Base-by-base conservation (phyloP, 2,113 vertebrate species). In the Merops nubicus region DNA sequence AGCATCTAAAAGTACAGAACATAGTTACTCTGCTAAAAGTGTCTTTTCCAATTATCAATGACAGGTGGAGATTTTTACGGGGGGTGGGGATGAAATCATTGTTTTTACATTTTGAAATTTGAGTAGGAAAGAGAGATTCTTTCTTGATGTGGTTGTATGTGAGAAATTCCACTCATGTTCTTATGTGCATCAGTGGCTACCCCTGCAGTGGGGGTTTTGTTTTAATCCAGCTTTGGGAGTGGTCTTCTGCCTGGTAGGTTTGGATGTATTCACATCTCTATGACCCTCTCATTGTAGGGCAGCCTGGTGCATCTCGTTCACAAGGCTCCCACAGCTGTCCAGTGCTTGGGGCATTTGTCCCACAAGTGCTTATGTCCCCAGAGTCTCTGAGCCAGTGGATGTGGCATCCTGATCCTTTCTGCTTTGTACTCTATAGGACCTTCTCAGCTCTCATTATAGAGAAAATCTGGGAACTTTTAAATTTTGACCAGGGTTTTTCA, bases 291-390 rank as follows among this genome's bases (percentile, higher is more conserved):
- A 72, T 10, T 31, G 38, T 4, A 16, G 68, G 34, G 43, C 4
- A 48, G 16, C 13, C 70, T 72, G 45, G 28, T 72, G 13, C 19
- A 2, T 47, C 20, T 28, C 36, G 67, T 45, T n/a, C 31, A 5
- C 29, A 33, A 8, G 33, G 50, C 7, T 50, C 29, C 38, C 43
- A 6, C 15, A 72, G 40, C 72, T 76, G 23, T 25, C 21, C 38
- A 34, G 25, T 40, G 8, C 67, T 45, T 68, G 63, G 36, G 12
- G 5, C 19, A 4, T 68, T 11, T 40, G 13, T 19, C 25, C 51
- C 47, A 12, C 8, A 43, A 72, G 23, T 33, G 4, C 11, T 56
- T 23, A 7, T 0, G 0, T 36, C 5, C 29, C 43, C 60, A 5
- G 18, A 51, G 5, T 12, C 47, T 62, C 25, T 11, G 51, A 17